phyloP scores from a whole-genome alignment of 2,797 vertebrate species.

The Chaunax sp. region DNA sequence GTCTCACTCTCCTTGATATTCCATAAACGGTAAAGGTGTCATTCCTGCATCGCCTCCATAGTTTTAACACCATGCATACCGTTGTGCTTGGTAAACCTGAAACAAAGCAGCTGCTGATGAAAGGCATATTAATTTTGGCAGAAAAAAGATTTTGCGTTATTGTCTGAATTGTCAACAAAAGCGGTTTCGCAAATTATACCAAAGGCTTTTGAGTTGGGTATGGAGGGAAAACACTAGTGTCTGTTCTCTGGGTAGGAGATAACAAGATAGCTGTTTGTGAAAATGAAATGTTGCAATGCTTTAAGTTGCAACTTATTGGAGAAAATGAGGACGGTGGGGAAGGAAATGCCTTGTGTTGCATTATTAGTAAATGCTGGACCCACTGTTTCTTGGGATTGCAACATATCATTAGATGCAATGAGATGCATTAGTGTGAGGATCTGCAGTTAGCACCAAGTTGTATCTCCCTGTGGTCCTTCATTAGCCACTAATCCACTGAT shows the following conservation, averaged over 20 bases:
- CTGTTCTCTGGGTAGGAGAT: conserved; percentile 20
- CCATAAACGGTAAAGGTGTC: no score
- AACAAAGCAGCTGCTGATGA: no score
- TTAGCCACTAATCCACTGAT: conserved; percentile 78
- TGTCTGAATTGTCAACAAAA: no score
- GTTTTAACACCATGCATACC: no score
- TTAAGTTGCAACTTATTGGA: conserved; percentile 30
- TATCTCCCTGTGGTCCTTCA: conserved; percentile 70
- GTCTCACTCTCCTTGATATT: no score
- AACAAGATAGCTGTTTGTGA: conserved; percentile 12
- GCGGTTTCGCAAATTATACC: no score
- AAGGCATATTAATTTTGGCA: no score
- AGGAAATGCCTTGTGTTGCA: conserved; percentile 24
- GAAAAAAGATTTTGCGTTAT: no score
- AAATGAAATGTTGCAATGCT: conserved; percentile 16
- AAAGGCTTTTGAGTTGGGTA: no score
- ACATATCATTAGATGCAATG: conserved; percentile 69
- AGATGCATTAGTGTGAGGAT: conserved; percentile 65
- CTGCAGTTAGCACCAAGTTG: conserved; percentile 54
- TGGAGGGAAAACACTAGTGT: not conserved
- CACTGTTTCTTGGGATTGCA: conserved; percentile 55
- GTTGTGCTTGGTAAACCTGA: no score
- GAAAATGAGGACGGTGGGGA: conserved; percentile 35
- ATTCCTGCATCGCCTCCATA: no score
- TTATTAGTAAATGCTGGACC: conserved; percentile 47